phyloP scores from a whole-genome alignment of 2,113 vertebrate genomes.

The Vanacampus margaritifer region DNA sequence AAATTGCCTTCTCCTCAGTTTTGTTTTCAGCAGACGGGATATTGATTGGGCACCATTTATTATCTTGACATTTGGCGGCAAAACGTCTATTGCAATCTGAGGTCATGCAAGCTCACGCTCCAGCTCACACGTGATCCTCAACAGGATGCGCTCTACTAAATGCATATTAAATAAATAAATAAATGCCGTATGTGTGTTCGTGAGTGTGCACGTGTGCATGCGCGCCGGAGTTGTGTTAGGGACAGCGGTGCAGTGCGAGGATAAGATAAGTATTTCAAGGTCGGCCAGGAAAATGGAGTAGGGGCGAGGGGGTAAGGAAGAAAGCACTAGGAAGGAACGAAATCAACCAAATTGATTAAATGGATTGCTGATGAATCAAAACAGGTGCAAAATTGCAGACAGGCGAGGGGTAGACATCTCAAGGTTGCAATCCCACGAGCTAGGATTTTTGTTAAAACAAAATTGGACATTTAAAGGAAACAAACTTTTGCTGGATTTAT shows the following conservation, averaged over 20 bases:
- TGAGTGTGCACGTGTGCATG: neutral
- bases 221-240: neutral
- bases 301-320: neutral
- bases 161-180: no score
- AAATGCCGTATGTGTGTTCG: no score
- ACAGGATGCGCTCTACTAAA: no score
- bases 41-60: slow-evolving; percentile 9
- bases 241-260: neutral
- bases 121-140: no score
- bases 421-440: neutral
- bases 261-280: neutral
- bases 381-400: neutral
- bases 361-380: neutral
- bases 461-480: neutral
- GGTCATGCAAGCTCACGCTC: neutral
- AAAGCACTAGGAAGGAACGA: neutral
- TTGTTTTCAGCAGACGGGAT: neutral
- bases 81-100: slow-evolving; percentile 16
- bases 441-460: neutral
- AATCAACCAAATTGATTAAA: neutral
- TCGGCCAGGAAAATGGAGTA: neutral
- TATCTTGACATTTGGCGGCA: slow-evolving; percentile 9
- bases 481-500: neutral
- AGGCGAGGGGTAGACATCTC: neutral
- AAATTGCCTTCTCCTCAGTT: neutral